Evolutionary conservation across 2,888 invertebrate species (phyloP), one percentile per base, ranked within the genome.

Genomic region (Noctua fimbriata): DNA sequence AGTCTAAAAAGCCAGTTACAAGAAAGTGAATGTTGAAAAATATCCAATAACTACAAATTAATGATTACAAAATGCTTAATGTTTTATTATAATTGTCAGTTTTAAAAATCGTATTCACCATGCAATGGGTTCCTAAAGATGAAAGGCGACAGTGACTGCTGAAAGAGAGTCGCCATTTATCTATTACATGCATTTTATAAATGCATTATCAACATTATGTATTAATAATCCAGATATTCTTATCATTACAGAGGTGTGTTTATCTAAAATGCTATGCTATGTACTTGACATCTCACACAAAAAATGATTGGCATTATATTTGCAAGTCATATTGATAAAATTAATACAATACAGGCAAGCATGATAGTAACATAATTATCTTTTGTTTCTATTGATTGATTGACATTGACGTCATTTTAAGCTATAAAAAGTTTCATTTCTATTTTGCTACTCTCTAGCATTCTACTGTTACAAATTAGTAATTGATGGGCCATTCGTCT

Each of bases 251-350:
- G 16, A 36, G 16, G n/a, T 55, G 28, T 75, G 16, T 52, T 76
- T 49, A 69, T 18, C 41, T 67, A 32, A 49, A 74, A 18, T 24
- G 4, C 41, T 52, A 6, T 24, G n/a, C n/a, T 16, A 36, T 49
- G 10, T 21, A 24, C 66, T 28, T 41, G 41, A 60, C 14, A 69
- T 36, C 10, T 65, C 6, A 58, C 9, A 16, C 18, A 71, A 36
- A 58, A 65, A 71, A 65, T 21, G 6, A 28, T 58, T 32, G 28
- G 14, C 36, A 24, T 70, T 36, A 12, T 49, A 18, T 58, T 69
- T 81, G n/a, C 66, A 82, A 75, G 52, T 55, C 47, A 52, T 74
- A 52, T 0, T 18, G 44, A 69, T 36, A n/a, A 63, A 63, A 55
- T 12, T 10, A 41, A 49, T 36, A 55, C 24, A 41, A 49, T 36